phyloP scores from a whole-genome alignment of 2,113 vertebrate species.

The Telmatochromis bifrenatus region DNA sequence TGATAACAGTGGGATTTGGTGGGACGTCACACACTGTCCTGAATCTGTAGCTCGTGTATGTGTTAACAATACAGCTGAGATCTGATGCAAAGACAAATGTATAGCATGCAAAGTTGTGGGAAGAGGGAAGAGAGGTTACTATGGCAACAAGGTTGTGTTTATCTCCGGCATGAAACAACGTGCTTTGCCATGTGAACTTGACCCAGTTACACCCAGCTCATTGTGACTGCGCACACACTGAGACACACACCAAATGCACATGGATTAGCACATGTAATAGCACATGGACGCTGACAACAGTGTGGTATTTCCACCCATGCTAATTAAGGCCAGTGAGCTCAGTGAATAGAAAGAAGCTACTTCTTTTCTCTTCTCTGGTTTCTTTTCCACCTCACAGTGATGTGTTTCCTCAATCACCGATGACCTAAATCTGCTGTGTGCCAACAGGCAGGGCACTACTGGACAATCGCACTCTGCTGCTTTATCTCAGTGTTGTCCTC shows the following conservation, averaged over 20 bases:
- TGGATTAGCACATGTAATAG: neutral
- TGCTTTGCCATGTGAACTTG: constrained; percentile 41
- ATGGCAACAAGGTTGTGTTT: constrained; percentile 39
- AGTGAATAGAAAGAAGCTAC: neutral
- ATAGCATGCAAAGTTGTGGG: constrained; percentile 9
- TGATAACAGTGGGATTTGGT: neutral
- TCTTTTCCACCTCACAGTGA: neutral
- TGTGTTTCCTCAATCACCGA: neutral
- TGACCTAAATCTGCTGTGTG: constrained; percentile 27
- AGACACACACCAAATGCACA: neutral
- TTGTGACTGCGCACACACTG: neutral
- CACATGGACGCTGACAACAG: neutral
- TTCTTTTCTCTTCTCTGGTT: neutral
- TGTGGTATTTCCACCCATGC: neutral
- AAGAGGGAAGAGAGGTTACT: constrained; percentile 2
- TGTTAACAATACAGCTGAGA: neutral
- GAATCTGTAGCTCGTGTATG: neutral
- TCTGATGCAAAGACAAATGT: constrained; percentile 25
- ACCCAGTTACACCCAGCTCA: constrained; percentile 38
- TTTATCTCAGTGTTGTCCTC: neutral
- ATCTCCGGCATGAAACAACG: constrained; percentile 21
- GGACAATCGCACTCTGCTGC: neutral
- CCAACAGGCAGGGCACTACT: neutral
- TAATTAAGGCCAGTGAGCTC: neutral
- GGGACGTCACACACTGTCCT: neutral